Evolutionary conservation across 2,888 invertebrate species (phyloP), one percentile per base, ranked within the genome.

Genomic region (Bombylius discolor): DNA sequence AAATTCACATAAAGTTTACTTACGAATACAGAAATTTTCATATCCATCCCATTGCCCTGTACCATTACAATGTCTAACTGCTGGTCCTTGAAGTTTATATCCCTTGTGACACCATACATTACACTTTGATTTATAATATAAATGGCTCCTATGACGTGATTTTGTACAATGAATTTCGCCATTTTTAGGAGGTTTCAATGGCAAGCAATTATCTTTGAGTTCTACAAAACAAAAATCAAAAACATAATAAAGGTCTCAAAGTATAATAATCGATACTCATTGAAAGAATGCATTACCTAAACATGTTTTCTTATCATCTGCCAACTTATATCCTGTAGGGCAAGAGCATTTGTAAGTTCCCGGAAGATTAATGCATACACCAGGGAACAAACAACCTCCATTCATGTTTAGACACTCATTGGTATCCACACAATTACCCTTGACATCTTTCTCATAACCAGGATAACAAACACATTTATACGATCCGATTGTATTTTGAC

Each of bases 381-480:
- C 63, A 9, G 58, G 39, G 23, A 64, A 62, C 57, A 68, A 52
- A 62, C 76, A 72, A 11, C 72, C 75, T 3, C 70, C 74, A 59
- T 74, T 73, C 42, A 69, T 53, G 8, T 64, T 61, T 12, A 70
- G 63, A 60, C 82, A 82, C 66, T 82, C 82, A 63, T 82, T 72
- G 11, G 80, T 67, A 64, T 80, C 79, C n/a, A 67, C 62, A 59
- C 79, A 79, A 5, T 76, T 71, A 23, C 73, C 74, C 51, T 77
- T 76, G 14, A 68, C 66, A 6, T 72, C 73, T 7, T 79, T 68
- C 8, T 66, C 63, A 64, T 74, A 82, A 0, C 84, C 84, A 4
- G 70, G 65, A 13, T 78, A 78, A 63, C 86, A 86, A n/a, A 69
- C 69, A 66, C 87, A 87, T 58, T 74, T 72, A 47, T 72, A 80